Evolutionary conservation across 2,888 invertebrate species (phyloP).

Genomic region (Callosobruchus maculatus): DNA sequence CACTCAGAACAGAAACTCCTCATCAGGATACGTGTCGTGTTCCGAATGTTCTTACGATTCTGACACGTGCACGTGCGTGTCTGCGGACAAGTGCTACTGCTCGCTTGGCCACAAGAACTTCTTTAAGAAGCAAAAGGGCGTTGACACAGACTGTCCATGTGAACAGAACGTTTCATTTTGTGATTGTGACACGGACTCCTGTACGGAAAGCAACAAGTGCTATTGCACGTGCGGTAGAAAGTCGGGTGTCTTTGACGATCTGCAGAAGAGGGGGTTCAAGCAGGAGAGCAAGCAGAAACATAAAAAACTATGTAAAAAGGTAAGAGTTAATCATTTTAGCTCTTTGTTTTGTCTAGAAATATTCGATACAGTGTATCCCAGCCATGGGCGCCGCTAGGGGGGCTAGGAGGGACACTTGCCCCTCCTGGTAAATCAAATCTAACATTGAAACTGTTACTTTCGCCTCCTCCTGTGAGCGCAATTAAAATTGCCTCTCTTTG

Average conservation of each 20-base stretch:
- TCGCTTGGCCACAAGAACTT: slow-evolving; percentile 61
- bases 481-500: no score
- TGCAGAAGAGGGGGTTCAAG: slow-evolving; percentile 52
- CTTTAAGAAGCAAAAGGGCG: slow-evolving; percentile 30
- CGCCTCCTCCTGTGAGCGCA: no score
- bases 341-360: no score
- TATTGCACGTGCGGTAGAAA: slow-evolving; percentile 57
- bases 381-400: no score
- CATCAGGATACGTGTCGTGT: slow-evolving; percentile 74
- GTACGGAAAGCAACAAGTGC: slow-evolving; percentile 83
- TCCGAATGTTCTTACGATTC: slow-evolving; percentile 85
- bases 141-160: slow-evolving; percentile 56
- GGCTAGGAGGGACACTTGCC: no score
- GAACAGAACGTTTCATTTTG: slow-evolving; percentile 54
- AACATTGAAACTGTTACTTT: no score
- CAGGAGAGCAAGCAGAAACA: slow-evolving; percentile 23
- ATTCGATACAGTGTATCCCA: no score
- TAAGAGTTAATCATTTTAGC: neutral
- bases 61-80: slow-evolving; percentile 73
- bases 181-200: slow-evolving; percentile 82
- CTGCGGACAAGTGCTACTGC: slow-evolving; percentile 83
- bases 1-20: slow-evolving; percentile 47
- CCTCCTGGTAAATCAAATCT: no score
- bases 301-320: slow-evolving; percentile 43
- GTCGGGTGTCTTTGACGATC: slow-evolving; percentile 50